Conservation (phyloP, 2,888 invertebrate species). For the Melanchra persicariae region DNA sequence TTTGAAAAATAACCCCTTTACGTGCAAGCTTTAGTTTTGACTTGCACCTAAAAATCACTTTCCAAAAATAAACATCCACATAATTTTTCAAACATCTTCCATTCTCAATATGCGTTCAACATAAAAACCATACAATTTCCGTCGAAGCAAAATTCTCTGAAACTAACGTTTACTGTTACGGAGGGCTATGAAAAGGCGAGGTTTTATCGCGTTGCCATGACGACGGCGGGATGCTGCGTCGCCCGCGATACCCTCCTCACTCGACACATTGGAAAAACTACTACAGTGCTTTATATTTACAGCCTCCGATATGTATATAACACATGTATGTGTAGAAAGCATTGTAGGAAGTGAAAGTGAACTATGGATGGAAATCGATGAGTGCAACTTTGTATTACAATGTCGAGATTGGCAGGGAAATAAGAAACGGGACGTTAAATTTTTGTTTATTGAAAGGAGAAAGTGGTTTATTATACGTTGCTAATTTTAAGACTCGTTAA, state of each 20-base stretch:
- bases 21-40: not conserved
- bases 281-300: conserved; percentile 83
- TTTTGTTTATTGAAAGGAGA: not conserved
- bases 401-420: conserved; percentile 20
- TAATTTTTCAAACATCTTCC: not conserved
- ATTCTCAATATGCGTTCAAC: conserved; percentile 33
- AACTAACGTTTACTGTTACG: conserved; percentile 78
- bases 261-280: conserved; percentile 86
- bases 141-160: conserved; percentile 68
- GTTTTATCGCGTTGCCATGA: conserved; percentile 90
- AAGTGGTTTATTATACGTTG: conserved; percentile 1
- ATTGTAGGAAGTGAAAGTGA: conserved; percentile 71
- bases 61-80: not conserved
- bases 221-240: conserved; percentile 86
- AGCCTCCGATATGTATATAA: conserved; percentile 74
- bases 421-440: conserved; percentile 10
- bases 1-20: too few relatives aligned
- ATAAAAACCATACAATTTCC: conserved; percentile 63
- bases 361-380: conserved; percentile 58
- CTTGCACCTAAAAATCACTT: not conserved
- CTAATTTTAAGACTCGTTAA: not conserved
- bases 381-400: conserved; percentile 40
- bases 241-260: conserved; percentile 84
- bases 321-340: conserved; percentile 70
- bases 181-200: conserved; percentile 89